Evolutionary conservation across 2,797 vertebrate genomes (phyloP).

Genomic region (Urosaurus nigricauda): DNA sequence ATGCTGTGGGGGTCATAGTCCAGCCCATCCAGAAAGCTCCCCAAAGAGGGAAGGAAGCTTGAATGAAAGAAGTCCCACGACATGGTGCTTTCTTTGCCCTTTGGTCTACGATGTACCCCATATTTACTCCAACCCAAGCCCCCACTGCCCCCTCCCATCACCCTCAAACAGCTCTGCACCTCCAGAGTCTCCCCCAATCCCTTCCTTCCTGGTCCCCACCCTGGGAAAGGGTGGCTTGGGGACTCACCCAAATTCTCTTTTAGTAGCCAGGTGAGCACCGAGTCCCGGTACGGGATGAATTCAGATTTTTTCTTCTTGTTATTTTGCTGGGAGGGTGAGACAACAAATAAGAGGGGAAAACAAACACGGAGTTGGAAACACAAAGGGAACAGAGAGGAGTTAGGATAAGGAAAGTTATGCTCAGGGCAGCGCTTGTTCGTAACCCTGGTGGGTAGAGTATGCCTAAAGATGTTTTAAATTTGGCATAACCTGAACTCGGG

Average conservation of each 20-base stretch:
- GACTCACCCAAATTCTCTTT: slow-evolving; percentile 90
- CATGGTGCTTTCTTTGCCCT: not conserved
- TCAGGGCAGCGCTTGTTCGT: too few relatives aligned
- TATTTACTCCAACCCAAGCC: not conserved
- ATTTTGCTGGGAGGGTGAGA: slow-evolving; percentile 75
- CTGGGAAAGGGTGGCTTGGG: too few relatives aligned
- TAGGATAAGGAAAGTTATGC: too few relatives aligned
- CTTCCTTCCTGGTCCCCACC: not conserved
- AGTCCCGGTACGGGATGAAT: slow-evolving; percentile 92
- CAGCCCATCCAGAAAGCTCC: not conserved
- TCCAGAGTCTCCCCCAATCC: not conserved
- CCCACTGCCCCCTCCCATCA: not conserved
- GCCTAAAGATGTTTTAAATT: too few relatives aligned
- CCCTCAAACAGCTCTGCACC: not conserved
- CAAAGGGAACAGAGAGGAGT: not conserved
- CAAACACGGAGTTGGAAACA: too few relatives aligned
- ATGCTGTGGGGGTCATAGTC: not conserved
- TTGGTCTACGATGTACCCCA: too few relatives aligned
- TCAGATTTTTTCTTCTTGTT: slow-evolving; percentile 88
- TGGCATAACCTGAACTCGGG: too few relatives aligned
- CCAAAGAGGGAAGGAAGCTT: too few relatives aligned
- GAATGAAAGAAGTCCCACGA: too few relatives aligned
- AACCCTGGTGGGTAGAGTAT: too few relatives aligned
- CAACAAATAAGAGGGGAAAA: not conserved
- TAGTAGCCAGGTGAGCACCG: slow-evolving; percentile 91